Percentiles rank a stretch among this genome's conserved stretches.
Conservation (phyloP, 2,888 invertebrate species). For the Boloria selene region DNA sequence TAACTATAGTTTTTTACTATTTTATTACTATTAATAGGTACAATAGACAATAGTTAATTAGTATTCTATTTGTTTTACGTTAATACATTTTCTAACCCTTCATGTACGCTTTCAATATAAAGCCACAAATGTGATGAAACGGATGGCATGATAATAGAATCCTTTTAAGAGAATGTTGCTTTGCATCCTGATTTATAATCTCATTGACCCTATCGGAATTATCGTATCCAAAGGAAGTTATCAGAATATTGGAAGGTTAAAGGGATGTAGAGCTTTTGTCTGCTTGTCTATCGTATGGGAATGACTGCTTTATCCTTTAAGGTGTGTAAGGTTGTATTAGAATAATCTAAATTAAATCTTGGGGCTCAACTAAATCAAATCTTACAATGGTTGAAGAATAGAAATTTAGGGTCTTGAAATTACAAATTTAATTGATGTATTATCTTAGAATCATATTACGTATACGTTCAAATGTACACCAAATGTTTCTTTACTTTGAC, state of each 20-base stretch:
- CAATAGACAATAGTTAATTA: neutral
- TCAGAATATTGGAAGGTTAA: neutral
- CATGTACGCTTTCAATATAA: neutral
- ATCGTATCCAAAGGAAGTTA: neutral
- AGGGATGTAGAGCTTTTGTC: neutral
- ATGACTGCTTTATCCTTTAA: too few relatives aligned
- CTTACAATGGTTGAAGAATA: too few relatives aligned
- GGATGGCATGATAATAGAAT: slow-evolving; percentile 14
- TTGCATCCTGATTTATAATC: slow-evolving; percentile 9
- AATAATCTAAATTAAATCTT: too few relatives aligned
- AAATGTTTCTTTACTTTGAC: neutral
- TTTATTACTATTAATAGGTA: too few relatives aligned
- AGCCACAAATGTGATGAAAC: neutral
- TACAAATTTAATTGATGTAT: too few relatives aligned
- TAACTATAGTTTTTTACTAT: too few relatives aligned
- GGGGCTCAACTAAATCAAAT: too few relatives aligned
- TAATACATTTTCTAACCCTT: neutral
- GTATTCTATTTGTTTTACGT: slow-evolving; percentile 2
- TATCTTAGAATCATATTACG: neutral
- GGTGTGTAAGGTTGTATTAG: too few relatives aligned
- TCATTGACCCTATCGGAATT: neutral
- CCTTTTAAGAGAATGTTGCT: slow-evolving; percentile 9
- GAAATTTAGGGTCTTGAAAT: too few relatives aligned
- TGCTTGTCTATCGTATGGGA: neutral
- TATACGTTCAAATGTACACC: neutral